Evolutionary conservation across 2,888 invertebrate species (phyloP).

Genomic region (Phalangium opilio): DNA sequence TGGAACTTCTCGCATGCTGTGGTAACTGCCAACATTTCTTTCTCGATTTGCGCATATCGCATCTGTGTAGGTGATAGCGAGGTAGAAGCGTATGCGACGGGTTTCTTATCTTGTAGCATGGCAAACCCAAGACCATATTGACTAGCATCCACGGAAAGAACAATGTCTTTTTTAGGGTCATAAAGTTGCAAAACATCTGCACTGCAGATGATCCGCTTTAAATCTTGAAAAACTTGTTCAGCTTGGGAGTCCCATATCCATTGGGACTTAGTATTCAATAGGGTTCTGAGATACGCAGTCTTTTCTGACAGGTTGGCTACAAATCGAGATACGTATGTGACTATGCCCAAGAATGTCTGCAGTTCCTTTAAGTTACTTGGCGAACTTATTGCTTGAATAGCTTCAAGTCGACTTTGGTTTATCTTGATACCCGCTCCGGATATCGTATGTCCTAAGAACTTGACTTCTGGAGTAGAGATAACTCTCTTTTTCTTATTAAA

Average conservation of each 20-base stretch:
- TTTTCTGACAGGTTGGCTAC: no score
- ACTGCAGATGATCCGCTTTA: slow-evolving; percentile 23
- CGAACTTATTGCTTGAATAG: background rate
- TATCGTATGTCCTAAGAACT: slow-evolving; percentile 6
- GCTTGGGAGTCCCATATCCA: slow-evolving; percentile 20
- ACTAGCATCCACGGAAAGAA: slow-evolving; percentile 26
- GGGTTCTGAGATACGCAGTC: no score
- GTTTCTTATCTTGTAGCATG: slow-evolving; percentile 24
- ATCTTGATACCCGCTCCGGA: slow-evolving; percentile 2
- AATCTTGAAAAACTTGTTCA: slow-evolving; percentile 8
- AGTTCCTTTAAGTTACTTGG: slow-evolving; percentile 3
- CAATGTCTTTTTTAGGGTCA: slow-evolving; percentile 20
- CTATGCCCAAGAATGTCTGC: slow-evolving; percentile 6
- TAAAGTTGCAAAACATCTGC: slow-evolving; percentile 25
- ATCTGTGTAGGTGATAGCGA: slow-evolving; percentile 24
- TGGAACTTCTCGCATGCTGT: no score
- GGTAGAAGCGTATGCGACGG: slow-evolving; percentile 28
- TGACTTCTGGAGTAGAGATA: background rate
- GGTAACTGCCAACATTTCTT: no score
- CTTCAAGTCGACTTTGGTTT: slow-evolving; percentile 1
- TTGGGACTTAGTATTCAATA: no score
- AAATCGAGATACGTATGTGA: slow-evolving; percentile 2
- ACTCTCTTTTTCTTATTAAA: slow-evolving; percentile 2
- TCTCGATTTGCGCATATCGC: no score
- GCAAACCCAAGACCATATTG: slow-evolving; percentile 26